A percentile compares a stretch with the other conserved stretches of the same genome.
phyloP scores from a whole-genome alignment of 2,888 invertebrate genomes.

The Hyalella azteca region DNA sequence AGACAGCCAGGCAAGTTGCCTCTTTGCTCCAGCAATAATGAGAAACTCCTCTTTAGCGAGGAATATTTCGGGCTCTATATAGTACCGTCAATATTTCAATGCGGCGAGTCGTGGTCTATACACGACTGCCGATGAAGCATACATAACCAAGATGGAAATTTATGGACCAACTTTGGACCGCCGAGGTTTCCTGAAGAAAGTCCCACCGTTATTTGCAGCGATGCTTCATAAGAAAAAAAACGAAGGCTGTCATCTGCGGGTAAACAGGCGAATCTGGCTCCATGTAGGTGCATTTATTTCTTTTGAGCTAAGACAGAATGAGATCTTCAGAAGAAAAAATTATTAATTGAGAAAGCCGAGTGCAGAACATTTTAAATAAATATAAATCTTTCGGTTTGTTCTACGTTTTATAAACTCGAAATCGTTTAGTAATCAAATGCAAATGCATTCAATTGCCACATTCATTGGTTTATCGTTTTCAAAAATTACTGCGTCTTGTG shows the following conservation, averaged over 20 bases:
- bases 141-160: slow-evolving; percentile 31
- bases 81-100: slow-evolving; percentile 27
- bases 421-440: no score
- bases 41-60: no score
- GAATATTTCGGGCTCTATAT: no score
- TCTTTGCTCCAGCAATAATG: no score
- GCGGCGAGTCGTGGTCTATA: not conserved
- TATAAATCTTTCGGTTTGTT: no score
- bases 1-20: no score
- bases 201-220: slow-evolving; percentile 24
- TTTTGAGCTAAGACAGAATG: not conserved
- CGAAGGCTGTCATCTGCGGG: slow-evolving; percentile 10
- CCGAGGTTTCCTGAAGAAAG: not conserved
- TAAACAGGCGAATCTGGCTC: not conserved
- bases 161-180: slow-evolving; percentile 18
- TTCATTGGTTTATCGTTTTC: no score
- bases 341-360: not conserved
- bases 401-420: no score
- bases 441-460: no score
- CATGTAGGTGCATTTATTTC: not conserved
- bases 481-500: no score
- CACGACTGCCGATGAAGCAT: slow-evolving; percentile 9
- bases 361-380: not conserved
- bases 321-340: not conserved
- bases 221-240: slow-evolving; percentile 30